Conservation (phyloP, 2,888 invertebrate species). For the Ectemnius lituratus region DNA sequence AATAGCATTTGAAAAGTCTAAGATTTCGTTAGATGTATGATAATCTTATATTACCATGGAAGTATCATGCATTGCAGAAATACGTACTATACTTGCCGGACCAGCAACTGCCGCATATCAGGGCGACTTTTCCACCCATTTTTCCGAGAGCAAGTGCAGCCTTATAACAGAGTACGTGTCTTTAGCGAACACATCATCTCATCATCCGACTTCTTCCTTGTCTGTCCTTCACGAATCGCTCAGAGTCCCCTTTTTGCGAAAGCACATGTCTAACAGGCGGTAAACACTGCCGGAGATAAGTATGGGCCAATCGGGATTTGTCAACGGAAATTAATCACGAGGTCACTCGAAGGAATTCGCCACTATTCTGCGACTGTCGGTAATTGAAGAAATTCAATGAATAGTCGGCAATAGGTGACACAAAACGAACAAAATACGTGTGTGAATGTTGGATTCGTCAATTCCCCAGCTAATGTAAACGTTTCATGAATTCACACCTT, state of each 20-base stretch:
- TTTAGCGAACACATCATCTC: background rate
- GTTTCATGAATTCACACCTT: background rate
- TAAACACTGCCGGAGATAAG: background rate
- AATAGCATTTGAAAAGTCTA: too few relatives aligned
- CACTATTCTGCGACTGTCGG: too few relatives aligned
- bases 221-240: slow-evolving; percentile 8
- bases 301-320: too few relatives aligned
- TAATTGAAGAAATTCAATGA: too few relatives aligned
- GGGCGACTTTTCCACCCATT: slow-evolving; percentile 77
- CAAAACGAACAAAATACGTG: too few relatives aligned
- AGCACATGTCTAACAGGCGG: background rate
- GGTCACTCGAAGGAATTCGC: too few relatives aligned
- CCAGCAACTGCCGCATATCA: slow-evolving; percentile 77
- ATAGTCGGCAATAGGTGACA: too few relatives aligned
- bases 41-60: background rate
- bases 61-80: slow-evolving; percentile 9
- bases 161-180: background rate
- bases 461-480: background rate
- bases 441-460: too few relatives aligned
- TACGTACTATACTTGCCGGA: slow-evolving; percentile 75
- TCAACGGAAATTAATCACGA: too few relatives aligned
- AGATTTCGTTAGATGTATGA: too few relatives aligned
- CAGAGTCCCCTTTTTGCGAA: slow-evolving; percentile 6
- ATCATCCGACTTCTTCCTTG: slow-evolving; percentile 7
- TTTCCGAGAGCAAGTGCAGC: slow-evolving; percentile 27